Base-by-base conservation (phyloP, 2,113 vertebrate species). In the Phalacrocorax brasilianus region DNA sequence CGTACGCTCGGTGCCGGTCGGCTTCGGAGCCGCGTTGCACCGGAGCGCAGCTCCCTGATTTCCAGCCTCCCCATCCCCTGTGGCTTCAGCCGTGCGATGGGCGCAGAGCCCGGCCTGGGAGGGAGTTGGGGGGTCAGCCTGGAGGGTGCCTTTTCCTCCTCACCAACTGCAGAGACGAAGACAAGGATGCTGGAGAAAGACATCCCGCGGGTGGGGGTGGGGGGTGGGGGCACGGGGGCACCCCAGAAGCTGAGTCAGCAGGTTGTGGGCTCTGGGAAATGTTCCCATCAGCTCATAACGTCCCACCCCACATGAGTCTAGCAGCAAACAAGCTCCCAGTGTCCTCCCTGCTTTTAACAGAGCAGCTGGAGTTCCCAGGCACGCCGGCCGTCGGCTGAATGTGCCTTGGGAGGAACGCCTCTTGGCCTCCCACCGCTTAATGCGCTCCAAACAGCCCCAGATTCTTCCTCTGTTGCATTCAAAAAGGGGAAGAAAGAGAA, bases 1-100 rank as follows among this genome's bases (percentile, higher is more conserved):
- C 6, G 5, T 19, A 17, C 6, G 8, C 47, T 12, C 19, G 58
- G 58, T 23, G 22, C 28, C 2, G 2, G 42, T 49, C 9, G 7
- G 18, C 71, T 66, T 58, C 0, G 3, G 68, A 76, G 49, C 32
- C 2, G 0, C 3, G 0, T 3, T 1, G 26, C 16, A 8, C 32
- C 10, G 7, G 58, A 5, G 24, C 9, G 5, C 14, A 5, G 14
- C 8, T 45, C 62, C 56, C 56, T 6, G 11, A 0, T 32, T 49
- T 22, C 73, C 47, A 87, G 27, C 59, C 33, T 42, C 30, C 35
- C 27, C 27, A n/a, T 55, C 56, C 71, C 26, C 9, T 4, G 33
- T 3, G 33, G 58, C 58, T 61, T 26, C 40, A 28, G 66, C 28
- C 14, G 1, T 26, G 15, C 1, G 8, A 73, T 22, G 40, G 27